Conservation (phyloP, 2,113 vertebrate genomes). For the Meles meles region DNA sequence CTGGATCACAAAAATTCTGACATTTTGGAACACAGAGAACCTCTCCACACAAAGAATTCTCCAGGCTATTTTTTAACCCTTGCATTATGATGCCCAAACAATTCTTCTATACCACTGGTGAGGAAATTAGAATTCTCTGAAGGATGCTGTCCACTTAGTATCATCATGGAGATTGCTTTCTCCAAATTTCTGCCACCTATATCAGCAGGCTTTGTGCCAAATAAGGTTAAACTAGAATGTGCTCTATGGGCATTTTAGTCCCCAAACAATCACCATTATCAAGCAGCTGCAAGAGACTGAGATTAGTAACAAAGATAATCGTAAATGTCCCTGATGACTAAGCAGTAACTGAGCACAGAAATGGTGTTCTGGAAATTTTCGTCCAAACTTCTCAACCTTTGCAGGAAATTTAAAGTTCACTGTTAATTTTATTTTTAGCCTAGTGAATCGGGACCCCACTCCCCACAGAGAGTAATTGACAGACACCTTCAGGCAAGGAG, state of each 20-base stretch:
- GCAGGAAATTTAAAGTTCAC: background rate
- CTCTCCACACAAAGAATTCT: background rate
- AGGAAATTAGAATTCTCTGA: background rate
- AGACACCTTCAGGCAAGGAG: background rate
- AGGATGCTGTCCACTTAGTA: background rate
- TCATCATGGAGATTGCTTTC: background rate
- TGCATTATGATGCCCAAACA: background rate
- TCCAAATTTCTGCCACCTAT: background rate
- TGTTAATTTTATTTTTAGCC: background rate
- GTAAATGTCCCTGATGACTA: background rate
- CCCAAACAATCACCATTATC: background rate
- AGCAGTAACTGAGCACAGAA: background rate
- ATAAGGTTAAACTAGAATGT: background rate
- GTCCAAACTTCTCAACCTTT: background rate
- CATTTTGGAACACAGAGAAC: background rate
- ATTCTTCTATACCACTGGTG: background rate
- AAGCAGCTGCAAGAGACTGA: too few species aligned
- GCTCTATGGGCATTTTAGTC: background rate
- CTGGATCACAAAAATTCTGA: background rate
- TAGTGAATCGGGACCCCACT: background rate
- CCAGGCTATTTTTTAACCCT: background rate
- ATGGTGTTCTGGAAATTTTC: background rate
- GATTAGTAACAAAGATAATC: background rate
- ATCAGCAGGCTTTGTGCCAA: background rate
- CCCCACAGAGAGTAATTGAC: background rate